Evolutionary conservation across 2,888 invertebrate species (phyloP), one percentile per base, ranked within the genome.

Genomic region (Trachelus stipa): DNA sequence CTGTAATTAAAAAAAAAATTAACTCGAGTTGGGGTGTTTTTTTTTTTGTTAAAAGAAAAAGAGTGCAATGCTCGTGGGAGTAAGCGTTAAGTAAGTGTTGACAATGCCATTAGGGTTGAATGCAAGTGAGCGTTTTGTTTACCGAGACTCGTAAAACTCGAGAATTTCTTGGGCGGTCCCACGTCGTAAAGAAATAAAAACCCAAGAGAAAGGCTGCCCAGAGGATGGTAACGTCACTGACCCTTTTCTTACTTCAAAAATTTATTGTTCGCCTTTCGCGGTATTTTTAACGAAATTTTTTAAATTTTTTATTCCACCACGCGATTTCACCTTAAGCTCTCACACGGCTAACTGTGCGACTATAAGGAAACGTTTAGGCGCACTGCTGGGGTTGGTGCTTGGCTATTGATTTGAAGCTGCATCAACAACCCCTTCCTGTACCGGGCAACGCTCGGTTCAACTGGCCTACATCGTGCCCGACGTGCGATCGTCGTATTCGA

Each of bases 381-480:
- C 68, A 81, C 80, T 80, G 81, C 79, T 3, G 35, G 35, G 35
- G 35, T 35, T 35, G 78, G 82, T 33, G 80, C 80, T 37, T 79
- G 79, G 80, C 83, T 85, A 85, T 85, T 80, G 85, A 85, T 85
- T 85, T 76, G 68, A 77, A 84, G 79, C 83, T 83, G 81, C 80
- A 83, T 83, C 81, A 79, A 83, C 84, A 83, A 86, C 83, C 69
- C 12, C 12, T 71, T 71, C 40, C 83, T 79, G 79, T 80, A 78
- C 81, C 81, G 80, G 76, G 73, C 81, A 75, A 77, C 79, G 79
- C 73, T 80, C 84, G 84, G 73, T 82, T 83, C 84, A 79, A 84
- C 82, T 84, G 87, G 81, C 87, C 87, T 87, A 87, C 82, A 86
- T 87, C 74, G 69, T 79, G 79, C 81, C 35, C 71, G 81, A 79